Conservation (phyloP, 2,113 vertebrate genomes). For the Caloenas nicobarica region DNA sequence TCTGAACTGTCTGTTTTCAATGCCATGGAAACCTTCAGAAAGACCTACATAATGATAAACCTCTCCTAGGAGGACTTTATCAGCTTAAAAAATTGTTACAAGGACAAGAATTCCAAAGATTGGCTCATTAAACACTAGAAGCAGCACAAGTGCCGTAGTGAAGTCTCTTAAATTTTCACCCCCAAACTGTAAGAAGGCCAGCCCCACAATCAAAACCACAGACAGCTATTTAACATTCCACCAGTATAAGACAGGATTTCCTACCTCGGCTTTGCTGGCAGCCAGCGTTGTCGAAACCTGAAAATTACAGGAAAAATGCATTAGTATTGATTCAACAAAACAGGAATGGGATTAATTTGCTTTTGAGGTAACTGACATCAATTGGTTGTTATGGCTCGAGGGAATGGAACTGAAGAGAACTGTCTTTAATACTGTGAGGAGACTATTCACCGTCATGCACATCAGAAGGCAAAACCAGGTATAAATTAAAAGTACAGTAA, state of each 20-base stretch:
- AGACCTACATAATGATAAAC: background rate
- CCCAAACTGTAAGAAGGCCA: background rate
- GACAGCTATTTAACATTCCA: background rate
- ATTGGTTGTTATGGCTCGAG: conserved; percentile 51
- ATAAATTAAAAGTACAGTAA: background rate
- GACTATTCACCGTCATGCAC: background rate
- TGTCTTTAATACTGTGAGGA: background rate
- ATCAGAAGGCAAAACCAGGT: background rate
- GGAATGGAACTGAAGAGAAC: background rate
- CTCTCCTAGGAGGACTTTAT: background rate
- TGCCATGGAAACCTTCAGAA: background rate
- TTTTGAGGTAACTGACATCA: conserved; percentile 67
- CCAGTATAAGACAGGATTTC: conserved; percentile 3
- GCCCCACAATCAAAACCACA: background rate
- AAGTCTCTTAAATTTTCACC: background rate
- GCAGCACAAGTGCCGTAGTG: background rate
- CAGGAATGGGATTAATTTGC: conserved; percentile 69
- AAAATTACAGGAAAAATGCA: conserved; percentile 62
- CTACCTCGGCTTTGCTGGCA: conserved; percentile 69
- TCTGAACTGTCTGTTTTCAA: background rate
- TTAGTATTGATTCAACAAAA: conserved; percentile 71
- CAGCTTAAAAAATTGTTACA: background rate
- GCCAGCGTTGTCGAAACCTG: conserved; percentile 62
- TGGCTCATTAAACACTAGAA: background rate
- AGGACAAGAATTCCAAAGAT: background rate